These are phyloP conservation scores for Echinarachnius parma DNA, from an alignment of 53 echinoderm and acorn worm genomes.

Conservation along the genomic window DNA sequence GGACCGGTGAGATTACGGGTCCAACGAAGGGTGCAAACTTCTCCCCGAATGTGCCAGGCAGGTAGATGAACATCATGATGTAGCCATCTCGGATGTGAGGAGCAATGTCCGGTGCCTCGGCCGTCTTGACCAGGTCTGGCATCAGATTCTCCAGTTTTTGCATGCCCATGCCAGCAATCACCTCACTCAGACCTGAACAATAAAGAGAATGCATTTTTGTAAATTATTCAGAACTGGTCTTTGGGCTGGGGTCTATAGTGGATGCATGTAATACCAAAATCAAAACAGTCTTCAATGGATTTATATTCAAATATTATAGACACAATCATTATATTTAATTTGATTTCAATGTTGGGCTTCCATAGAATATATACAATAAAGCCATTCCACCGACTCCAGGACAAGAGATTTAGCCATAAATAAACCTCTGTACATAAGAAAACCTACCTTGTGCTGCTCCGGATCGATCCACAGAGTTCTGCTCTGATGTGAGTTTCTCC, in stretches of 20 bases:
- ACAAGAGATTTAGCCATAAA: no score
- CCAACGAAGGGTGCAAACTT: constrained; percentile 82
- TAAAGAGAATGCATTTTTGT: no score
- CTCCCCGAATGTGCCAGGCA: constrained; percentile 97
- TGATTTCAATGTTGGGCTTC: no score
- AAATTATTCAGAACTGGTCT: no score
- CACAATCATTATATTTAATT: no score
- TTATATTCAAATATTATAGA: no score
- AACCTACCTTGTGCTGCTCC: constrained; percentile 89
- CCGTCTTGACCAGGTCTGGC: constrained; percentile 98
- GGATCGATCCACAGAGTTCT: constrained; percentile 94
- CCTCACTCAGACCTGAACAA: constrained; percentile 95
- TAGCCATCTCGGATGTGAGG: constrained; percentile 93
- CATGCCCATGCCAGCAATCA: constrained; percentile 94
- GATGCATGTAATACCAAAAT: no score
- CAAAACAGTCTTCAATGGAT: no score
- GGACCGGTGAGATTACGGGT: constrained; percentile 74
- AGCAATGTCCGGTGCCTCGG: constrained; percentile 87
- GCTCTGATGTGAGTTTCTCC: constrained; percentile 98
- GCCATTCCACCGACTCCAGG: no score
- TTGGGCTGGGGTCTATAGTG: no score
- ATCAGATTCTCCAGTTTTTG: constrained; percentile 87
- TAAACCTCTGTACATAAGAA: no score
- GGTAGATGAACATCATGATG: constrained; percentile 99
- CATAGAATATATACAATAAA: no score